Conservation (phyloP, 2,888 invertebrate genomes). For the Drosophila phalerata region DNA sequence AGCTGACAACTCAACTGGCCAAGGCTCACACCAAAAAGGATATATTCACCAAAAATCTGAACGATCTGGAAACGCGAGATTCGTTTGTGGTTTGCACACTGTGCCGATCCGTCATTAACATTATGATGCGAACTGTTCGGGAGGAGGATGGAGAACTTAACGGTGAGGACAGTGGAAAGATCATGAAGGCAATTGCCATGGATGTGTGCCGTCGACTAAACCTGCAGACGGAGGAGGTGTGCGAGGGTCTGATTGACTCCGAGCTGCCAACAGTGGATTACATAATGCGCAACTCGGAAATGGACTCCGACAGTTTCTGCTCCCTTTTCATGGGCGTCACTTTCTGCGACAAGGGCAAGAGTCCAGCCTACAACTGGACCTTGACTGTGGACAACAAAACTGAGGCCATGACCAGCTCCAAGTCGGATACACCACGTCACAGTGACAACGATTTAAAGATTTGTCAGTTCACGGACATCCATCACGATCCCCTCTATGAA, state of each 20-base stretch:
- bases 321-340: constrained; percentile 78
- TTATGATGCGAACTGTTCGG: constrained; percentile 84
- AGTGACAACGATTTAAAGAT: constrained; percentile 69
- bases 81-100: constrained; percentile 76
- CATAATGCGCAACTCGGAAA: constrained; percentile 86
- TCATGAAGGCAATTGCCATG: constrained; percentile 84
- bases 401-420: constrained; percentile 58
- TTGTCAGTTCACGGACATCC: constrained; percentile 87
- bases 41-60: constrained; percentile 70
- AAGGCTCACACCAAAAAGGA: constrained; percentile 76
- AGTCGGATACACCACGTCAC: constrained; percentile 67
- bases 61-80: constrained; percentile 67
- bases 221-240: constrained; percentile 88
- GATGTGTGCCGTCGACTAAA: constrained; percentile 87
- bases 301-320: constrained; percentile 86
- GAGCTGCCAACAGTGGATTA: constrained; percentile 88
- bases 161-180: constrained; percentile 58
- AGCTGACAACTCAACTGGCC: constrained; percentile 73
- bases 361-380: constrained; percentile 77
- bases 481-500: constrained; percentile 91
- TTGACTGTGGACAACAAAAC: constrained; percentile 60
- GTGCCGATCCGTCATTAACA: constrained; percentile 75
- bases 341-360: constrained; percentile 69
- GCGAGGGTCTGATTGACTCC: constrained; percentile 87
- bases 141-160: constrained; percentile 86